phyloP scores from a whole-genome alignment of 2,797 vertebrate genomes.

The Agapornis canus region DNA sequence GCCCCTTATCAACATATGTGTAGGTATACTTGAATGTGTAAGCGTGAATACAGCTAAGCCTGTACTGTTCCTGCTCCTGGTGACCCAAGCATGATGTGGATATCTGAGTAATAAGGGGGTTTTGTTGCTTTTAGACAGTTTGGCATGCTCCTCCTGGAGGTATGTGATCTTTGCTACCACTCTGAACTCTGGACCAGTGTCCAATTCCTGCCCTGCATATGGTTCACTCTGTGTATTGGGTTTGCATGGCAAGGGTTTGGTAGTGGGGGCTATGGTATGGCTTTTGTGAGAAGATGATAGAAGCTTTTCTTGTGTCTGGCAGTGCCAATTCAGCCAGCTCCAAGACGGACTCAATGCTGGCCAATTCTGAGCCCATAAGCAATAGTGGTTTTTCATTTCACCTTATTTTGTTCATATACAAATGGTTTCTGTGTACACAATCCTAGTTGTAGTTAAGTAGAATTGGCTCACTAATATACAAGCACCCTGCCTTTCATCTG shows the following conservation, averaged over 20 bases:
- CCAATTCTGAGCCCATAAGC: background rate
- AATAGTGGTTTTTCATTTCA: background rate
- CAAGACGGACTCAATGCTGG: background rate
- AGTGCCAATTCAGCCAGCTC: background rate
- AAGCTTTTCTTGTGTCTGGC: background rate
- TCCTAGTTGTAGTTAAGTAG: background rate
- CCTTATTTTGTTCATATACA: slow-evolving; percentile 7
- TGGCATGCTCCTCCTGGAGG: background rate
- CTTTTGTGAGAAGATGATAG: background rate
- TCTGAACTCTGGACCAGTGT: no score
- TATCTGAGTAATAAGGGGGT: background rate
- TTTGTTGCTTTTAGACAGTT: background rate
- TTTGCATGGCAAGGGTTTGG: background rate
- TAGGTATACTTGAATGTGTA: background rate
- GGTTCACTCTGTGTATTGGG: background rate
- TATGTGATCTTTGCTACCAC: background rate
- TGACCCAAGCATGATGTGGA: background rate
- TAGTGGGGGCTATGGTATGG: background rate
- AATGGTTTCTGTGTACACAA: background rate
- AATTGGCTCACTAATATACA: background rate
- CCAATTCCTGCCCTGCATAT: background rate
- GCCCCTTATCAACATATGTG: background rate
- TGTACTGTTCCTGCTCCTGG: background rate
- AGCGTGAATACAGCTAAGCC: background rate
- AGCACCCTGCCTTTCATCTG: slow-evolving; percentile 5